These are phyloP conservation scores for Emydoidea blandingii DNA, from an alignment of 2,797 vertebrate genomes.

Conservation along the genomic window DNA sequence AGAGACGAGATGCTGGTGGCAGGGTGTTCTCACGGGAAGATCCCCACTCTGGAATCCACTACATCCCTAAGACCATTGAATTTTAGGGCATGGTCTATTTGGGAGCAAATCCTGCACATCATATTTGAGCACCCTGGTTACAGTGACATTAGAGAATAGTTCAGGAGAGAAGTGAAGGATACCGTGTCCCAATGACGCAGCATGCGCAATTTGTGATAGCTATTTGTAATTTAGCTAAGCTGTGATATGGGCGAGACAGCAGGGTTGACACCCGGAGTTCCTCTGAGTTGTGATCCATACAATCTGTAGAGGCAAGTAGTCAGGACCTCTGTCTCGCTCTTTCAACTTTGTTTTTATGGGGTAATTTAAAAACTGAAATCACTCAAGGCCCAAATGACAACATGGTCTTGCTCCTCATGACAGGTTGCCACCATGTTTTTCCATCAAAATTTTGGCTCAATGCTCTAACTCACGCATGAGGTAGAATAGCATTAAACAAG, in stretches of 20 bases:
- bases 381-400: not conserved
- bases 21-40: not conserved
- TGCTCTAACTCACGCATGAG: not conserved
- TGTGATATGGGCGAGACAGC: not conserved
- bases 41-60: not conserved
- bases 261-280: not conserved
- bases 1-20: not conserved
- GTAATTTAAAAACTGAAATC: not conserved
- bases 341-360: not conserved
- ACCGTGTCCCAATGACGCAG: not conserved
- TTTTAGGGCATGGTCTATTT: not conserved
- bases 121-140: not conserved
- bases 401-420: not conserved
- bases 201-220: not conserved
- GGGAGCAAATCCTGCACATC: not conserved
- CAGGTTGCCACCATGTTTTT: not conserved
- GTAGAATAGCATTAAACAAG: not conserved
- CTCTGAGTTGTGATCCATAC: not conserved
- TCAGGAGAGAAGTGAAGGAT: not conserved
- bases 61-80: not conserved
- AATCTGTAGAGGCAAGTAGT: not conserved
- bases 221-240: not conserved
- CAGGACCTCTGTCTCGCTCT: not conserved
- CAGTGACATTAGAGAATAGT: not conserved
- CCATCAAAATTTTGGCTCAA: not conserved